Evolutionary conservation across 2,888 invertebrate genomes (phyloP), one percentile per base, ranked within the genome.

Genomic region (Ernsta delagoae): DNA sequence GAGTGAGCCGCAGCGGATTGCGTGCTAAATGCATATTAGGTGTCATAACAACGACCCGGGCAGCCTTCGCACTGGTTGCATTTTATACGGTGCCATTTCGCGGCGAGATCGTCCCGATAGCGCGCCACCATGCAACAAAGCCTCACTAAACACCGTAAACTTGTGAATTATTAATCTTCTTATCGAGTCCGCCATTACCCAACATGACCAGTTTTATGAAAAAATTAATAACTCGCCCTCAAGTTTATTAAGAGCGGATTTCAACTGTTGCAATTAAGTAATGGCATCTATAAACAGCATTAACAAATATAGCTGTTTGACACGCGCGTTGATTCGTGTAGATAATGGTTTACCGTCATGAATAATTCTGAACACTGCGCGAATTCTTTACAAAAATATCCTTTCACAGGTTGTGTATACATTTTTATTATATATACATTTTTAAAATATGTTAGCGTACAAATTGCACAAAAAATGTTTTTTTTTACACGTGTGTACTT

Each of bases 151-250:
- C 91, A 87, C 91, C 91, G 91, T 91, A 88, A 92, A 91, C 90
- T 89, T 87, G 90, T 92, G 91, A 92, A 92, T 92, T 90, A 92
- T 92, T 92, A 92, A 92, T 90, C 88, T 81, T 78, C 84, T 89
- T 91, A 91, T 91, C 90, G 89, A 86, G 80, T 79, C 73, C 71
- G 64, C 69, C 70, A 65, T 70, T 65, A 80, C 80, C 79, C 80
- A 84, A 89, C 89, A 87, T 84, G 86, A 79, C 84, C 82, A 77
- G 79, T 80, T 86, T 86, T 83, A 88, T 91, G 89, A 90, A 91
- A 89, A 88, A 88, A 90, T 87, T 88, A 88, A 91, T 90, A 87
- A 90, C 88, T 88, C 85, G 86, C 83, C 80, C 75, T 80, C 79
- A 80, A 83, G 89, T 90, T 89, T 88, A 87, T 86, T 80, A 79